Evolutionary conservation across 2,888 invertebrate species (phyloP).

Genomic region (Pammene fasciana): DNA sequence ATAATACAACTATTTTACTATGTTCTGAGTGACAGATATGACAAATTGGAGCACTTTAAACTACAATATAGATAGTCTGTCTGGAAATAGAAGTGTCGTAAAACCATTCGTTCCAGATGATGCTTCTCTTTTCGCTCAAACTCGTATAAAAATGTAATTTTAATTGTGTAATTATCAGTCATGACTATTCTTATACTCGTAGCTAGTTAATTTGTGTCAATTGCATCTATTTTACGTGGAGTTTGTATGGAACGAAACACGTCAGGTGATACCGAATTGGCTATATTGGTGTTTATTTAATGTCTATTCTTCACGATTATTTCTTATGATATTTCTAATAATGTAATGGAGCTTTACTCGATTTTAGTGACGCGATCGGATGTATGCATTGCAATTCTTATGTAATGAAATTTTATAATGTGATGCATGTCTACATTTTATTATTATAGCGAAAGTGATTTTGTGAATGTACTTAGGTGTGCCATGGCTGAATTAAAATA

Average conservation of each 20-base stretch:
- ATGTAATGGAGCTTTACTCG: slow-evolving; percentile 41
- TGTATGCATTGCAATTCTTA: slow-evolving; percentile 35
- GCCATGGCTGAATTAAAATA: slow-evolving; percentile 34
- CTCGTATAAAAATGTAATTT: no score
- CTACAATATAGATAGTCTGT: no score
- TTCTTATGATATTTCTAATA: slow-evolving; percentile 41
- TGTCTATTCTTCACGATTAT: slow-evolving; percentile 32
- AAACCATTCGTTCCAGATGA: no score
- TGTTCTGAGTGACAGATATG: no score
- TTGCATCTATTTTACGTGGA: no score
- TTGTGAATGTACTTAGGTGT: slow-evolving; percentile 33
- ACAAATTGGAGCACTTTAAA: no score
- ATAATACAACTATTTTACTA: no score
- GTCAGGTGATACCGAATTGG: background rate
- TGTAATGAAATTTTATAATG: slow-evolving; percentile 38
- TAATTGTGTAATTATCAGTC: no score
- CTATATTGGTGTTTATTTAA: slow-evolving; percentile 30
- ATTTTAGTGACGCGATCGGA: slow-evolving; percentile 41
- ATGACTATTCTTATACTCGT: no score
- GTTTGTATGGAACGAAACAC: background rate
- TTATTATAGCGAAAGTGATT: slow-evolving; percentile 31
- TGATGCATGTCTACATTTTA: slow-evolving; percentile 38
- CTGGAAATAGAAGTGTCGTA: no score
- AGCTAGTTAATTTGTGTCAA: no score
- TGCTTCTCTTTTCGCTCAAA: no score